Percentiles rank a stretch among this genome's conserved stretches.
Conservation (phyloP, 1,140 invertebrate species). For the Scaptomyza montana region DNA sequence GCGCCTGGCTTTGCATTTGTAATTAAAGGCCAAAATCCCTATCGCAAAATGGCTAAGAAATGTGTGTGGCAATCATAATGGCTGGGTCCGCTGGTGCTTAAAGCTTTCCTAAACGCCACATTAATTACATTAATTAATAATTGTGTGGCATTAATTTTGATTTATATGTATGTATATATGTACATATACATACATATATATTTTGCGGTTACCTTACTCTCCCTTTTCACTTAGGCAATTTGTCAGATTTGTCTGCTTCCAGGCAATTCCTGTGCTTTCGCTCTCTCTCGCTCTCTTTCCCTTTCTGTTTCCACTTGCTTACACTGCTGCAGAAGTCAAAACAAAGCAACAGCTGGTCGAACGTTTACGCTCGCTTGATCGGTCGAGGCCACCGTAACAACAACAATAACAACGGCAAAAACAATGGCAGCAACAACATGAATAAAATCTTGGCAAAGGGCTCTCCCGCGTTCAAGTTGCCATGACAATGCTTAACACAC, state of each 20-base stretch:
- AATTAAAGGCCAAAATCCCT: slow-evolving; percentile 51
- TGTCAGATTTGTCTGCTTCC: slow-evolving; percentile 6
- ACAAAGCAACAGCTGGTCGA: slow-evolving; percentile 75
- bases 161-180: slow-evolving; percentile 49
- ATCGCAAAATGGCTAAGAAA: slow-evolving; percentile 57
- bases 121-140: slow-evolving; percentile 81
- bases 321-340: slow-evolving; percentile 32
- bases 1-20: slow-evolving; percentile 57
- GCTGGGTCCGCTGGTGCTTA: slow-evolving; percentile 2
- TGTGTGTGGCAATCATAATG: slow-evolving; percentile 40
- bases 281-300: slow-evolving; percentile 1
- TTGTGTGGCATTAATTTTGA: slow-evolving; percentile 78
- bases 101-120: slow-evolving; percentile 63
- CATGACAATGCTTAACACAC: slow-evolving; percentile 44
- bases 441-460: slow-evolving; percentile 61
- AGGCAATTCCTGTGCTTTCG: neutral
- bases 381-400: slow-evolving; percentile 63
- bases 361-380: slow-evolving; percentile 54
- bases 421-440: slow-evolving; percentile 20
- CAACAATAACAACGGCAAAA: slow-evolving; percentile 39
- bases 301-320: slow-evolving; percentile 7
- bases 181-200: too few relatives aligned
- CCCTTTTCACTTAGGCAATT: slow-evolving; percentile 8
- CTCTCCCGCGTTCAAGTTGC: slow-evolving; percentile 72
- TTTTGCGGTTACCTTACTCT: neutral